Base-by-base conservation (phyloP, 2,888 invertebrate genomes). In the Artemia sinica region DNA sequence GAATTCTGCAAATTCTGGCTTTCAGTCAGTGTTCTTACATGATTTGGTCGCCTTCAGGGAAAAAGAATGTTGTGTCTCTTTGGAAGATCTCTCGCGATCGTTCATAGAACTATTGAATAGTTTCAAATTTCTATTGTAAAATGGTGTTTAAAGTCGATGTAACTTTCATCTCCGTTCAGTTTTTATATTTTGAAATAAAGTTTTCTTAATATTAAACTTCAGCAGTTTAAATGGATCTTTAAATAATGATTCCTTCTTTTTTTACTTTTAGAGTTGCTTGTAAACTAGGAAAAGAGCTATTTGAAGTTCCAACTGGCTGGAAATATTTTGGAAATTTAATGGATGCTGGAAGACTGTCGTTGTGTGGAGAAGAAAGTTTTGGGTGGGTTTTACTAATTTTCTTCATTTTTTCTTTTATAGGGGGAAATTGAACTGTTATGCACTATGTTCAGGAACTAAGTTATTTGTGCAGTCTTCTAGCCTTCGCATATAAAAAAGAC, bases 301-400 rank as follows among this genome's bases (percentile, higher is more conserved):
- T 89, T 76, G 93, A 95, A 80, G 92, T 93, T 4, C 94, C 94
- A 10, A 94, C 94, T 0, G 94, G 98, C 8, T 99, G 98, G 98
- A 99, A 99, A 78, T 99, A 93, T 81, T 98, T 98, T 79, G 97
- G 97, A 67, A 98, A 97, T 80, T 81, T 98, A 67, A 97, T 98
- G 97, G 98, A 98, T 80, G 94, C 91, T 9, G 91, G 89, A 9
- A 83, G 87, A 51, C 80, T 98, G 41, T 95, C 94, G 0, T 82
- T 99, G 11, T 99, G 98, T 77, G 98, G 98, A 0, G 98, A 99
- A 79, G 98, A 98, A 80, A 95, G 95, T 79, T 98, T 98, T 79
- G 95, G 94, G 81, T 75, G 74, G 74, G 74, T 74, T 48, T 11
- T 14, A 41, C 65, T 41, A 28, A 28, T 28, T 28, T 28, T 28